Percentiles rank a stretch among this genome's conserved stretches.
Conservation (phyloP, 2,797 vertebrate genomes). For the Malacoctenus gilli region DNA sequence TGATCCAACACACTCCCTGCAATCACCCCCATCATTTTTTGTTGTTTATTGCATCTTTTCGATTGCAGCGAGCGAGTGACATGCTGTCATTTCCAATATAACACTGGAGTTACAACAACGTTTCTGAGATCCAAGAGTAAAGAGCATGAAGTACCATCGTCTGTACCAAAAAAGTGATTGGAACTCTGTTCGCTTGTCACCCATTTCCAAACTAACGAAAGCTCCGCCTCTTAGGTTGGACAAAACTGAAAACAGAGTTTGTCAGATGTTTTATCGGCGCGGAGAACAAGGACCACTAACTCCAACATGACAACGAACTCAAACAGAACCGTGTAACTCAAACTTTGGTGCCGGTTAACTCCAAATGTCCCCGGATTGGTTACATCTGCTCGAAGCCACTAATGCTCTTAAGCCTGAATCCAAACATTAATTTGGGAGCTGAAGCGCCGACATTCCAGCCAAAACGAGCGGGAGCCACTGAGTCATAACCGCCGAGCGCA, state of each 20-base stretch:
- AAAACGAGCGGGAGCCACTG: conserved; percentile 55
- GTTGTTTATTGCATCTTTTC: too few species aligned
- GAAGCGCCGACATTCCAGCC: conserved; percentile 47
- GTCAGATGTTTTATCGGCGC: conserved; percentile 2
- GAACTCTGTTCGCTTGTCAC: too few species aligned
- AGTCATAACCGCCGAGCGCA: conserved; percentile 54
- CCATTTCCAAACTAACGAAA: not conserved
- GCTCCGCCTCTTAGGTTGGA: too few species aligned
- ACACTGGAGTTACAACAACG: too few species aligned
- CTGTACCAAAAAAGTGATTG: too few species aligned
- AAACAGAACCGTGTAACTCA: conserved; percentile 15
- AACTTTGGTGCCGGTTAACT: conserved; percentile 53
- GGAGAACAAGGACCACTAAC: not conserved
- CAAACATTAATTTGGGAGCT: conserved; percentile 69
- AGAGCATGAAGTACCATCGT: too few species aligned
- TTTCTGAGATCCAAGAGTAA: too few species aligned
- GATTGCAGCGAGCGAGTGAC: too few species aligned
- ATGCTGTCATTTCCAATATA: too few species aligned
- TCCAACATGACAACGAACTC: conserved; percentile 14
- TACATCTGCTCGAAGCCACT: conserved; percentile 60
- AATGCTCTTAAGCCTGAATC: conserved; percentile 65
- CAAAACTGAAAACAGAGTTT: not conserved
- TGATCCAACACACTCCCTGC: too few species aligned
- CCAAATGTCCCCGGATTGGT: conserved; percentile 51
- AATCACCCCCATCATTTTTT: too few species aligned